phyloP scores from a whole-genome alignment of 2,113 vertebrate genomes.

The Pycnonotus jocosus region DNA sequence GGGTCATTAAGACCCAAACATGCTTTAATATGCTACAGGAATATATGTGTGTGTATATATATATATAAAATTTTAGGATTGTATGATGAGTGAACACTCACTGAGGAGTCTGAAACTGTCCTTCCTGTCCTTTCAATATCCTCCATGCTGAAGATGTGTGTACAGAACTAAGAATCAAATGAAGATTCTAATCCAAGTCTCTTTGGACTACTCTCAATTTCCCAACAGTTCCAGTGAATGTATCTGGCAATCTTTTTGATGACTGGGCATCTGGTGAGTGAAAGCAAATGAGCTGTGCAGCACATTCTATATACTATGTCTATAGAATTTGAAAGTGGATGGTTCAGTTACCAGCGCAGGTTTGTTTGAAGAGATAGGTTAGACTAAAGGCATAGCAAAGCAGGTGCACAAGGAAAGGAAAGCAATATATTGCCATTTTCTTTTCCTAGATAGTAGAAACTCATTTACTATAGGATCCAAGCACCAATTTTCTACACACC shows the following conservation, averaged over 20 bases:
- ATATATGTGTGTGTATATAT: neutral
- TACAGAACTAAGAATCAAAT: neutral
- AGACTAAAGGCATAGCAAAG: constrained; percentile 30
- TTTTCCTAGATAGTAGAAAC: constrained; percentile 8
- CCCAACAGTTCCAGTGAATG: neutral
- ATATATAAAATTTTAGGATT: neutral
- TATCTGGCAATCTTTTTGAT: neutral
- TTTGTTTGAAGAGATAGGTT: neutral
- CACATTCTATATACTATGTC: neutral
- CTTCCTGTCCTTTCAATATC: neutral
- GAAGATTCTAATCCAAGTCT: neutral
- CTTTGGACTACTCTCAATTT: neutral
- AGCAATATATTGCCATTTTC: neutral
- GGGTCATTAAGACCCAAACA: neutral
- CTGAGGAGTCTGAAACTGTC: neutral
- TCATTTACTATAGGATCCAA: constrained; percentile 30
- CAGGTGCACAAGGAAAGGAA: constrained; percentile 52
- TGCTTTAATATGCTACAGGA: neutral
- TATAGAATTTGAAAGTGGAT: neutral
- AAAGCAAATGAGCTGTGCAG: constrained; percentile 36
- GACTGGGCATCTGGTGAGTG: neutral
- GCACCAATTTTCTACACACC: constrained; percentile 74
- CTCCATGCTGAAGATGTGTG: neutral
- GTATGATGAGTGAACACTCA: neutral
- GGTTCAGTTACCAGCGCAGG: neutral